Evolutionary conservation across 2,888 invertebrate genomes (phyloP), one percentile per base, ranked within the genome.

Genomic region (Gisinianus flammeolus): DNA sequence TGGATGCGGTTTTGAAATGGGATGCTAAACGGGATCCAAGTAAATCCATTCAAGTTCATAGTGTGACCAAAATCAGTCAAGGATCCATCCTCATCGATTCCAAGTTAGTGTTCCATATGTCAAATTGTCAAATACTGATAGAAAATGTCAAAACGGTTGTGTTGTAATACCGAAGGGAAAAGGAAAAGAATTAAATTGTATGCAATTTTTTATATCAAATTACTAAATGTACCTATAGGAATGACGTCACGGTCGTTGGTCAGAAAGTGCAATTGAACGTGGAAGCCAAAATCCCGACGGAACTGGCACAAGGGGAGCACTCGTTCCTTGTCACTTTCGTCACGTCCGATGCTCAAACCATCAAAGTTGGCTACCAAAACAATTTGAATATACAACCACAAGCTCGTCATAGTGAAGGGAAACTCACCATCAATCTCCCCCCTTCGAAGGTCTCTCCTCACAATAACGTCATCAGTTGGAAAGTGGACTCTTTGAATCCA

Each of bases 1-100:
- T 76, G 16, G 28, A 62, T 3, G 69, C 33, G n/a, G 76, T 70
- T 10, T 22, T 70, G 8, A 76, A 76, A 44, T 76, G 76, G 76
- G 70, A 76, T 62, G 76, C 76, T 19, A 30, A n/a, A 16, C 16
- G 44, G 5, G 76, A 76, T 28, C 33, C 76, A 1, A 70, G 5
- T 24, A 28, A 70, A 24, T 35, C 62, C 28, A 22, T 64, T 26
- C 44, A 33, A 19, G 22, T 70, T 35, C 31, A 35, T 4, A 76
- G 76, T 44, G 76, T 70, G 19, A 70, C 69, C 35, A 69, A 62
- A 22, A 28, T 76, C n/a, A 58, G 33, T 28, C 16, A 26, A 12
- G 76, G 76, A 3, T 76, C 76, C 10, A 35, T 56, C 33, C 52
- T 58, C 26, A 56, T 76, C 33, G 70, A 69, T 1, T 76, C 76